Percentiles rank a stretch among this genome's conserved stretches.
Evolutionary conservation across 1,140 invertebrate genomes (phyloP).

Genomic region (Drosophila gunungcola): DNA sequence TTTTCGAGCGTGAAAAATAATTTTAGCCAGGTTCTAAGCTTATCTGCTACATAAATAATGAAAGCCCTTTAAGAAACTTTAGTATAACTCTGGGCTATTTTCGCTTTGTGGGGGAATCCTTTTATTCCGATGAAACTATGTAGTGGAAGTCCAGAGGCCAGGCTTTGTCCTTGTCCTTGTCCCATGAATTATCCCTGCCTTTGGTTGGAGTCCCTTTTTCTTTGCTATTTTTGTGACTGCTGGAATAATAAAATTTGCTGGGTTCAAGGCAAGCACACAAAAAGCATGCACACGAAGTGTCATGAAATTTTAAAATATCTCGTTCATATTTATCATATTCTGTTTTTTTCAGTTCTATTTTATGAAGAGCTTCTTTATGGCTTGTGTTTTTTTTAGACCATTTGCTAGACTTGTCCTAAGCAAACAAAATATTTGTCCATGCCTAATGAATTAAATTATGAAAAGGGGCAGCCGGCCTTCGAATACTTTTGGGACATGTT

Average conservation of each 20-base stretch:
- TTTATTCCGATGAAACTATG: constrained; percentile 26
- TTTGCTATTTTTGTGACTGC: constrained; percentile 38
- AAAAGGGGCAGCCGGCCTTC: constrained; percentile 3
- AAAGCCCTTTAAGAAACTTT: constrained; percentile 70
- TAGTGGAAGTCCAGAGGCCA: constrained; percentile 11
- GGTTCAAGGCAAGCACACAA: constrained; percentile 19
- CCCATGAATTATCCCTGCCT: constrained; percentile 38
- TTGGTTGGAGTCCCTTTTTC: constrained; percentile 38
- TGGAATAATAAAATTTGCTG: constrained; percentile 34
- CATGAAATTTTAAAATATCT: constrained; percentile 69
- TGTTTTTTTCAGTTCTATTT: constrained; percentile 21
- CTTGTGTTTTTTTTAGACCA: constrained; percentile 19
- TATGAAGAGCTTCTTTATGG: constrained; percentile 45
- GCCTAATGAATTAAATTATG: constrained; percentile 49
- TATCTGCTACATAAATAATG: constrained; percentile 62
- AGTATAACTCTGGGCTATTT: constrained; percentile 56
- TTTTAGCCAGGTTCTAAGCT: constrained; percentile 51
- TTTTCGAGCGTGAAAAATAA: constrained; percentile 33
- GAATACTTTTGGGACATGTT: neutral
- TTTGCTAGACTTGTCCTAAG: constrained; percentile 38
- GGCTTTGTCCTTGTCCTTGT: constrained; percentile 38
- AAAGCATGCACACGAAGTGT: constrained; percentile 34
- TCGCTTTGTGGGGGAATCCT: constrained; percentile 32
- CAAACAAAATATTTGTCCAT: constrained; percentile 30
- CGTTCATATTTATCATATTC: constrained; percentile 33